Evolutionary conservation across 2,888 invertebrate genomes (phyloP), one percentile per base, ranked within the genome.

Genomic region (Melanostoma mellinum): DNA sequence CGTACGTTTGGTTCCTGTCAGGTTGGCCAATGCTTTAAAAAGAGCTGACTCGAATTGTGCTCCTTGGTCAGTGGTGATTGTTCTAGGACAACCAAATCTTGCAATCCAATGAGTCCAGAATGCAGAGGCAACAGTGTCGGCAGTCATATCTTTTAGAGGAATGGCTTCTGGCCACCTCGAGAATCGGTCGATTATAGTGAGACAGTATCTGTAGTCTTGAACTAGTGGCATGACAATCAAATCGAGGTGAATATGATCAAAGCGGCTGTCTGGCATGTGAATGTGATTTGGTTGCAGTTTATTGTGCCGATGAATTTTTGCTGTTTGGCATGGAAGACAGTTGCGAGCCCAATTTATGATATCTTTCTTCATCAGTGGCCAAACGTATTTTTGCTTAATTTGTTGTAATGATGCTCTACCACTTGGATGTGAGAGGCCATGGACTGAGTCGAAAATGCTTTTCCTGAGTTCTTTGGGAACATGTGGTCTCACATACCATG

Each of bases 1-100:
- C 1, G 53, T 69, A 44, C 77, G 82, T 67, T 82, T 60, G 4
- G 48, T 44, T 32, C 67, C 78, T 6, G 79, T 61, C 32, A 85
- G 38, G 36, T 81, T 73, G n/a, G 74, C 55, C 4, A 82, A 48
- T 5, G 35, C 71, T 9, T 38, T 52, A 38, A 68, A 68, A 40
- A 68, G 42, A 6, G 55, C 42, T 5, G 40, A 40, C 35, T 55
- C 55, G n/a, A 68, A 68, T 38, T 60, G 58, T 1, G 71, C 52
- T n/a, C 72, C 72, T 50, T 73, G 63, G 9, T 73, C 46, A 33
- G 67, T 67, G 4, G 65, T 55, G 20, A 67, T 65, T 0, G 56
- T 36, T 58, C 46, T 56, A 1, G 74, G 74, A 40, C 55, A 46
- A 58, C 56, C 58, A 9, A 67, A 67, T 8, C 74, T 42, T 38